These are phyloP conservation scores for Petrolisthes cinctipes DNA, from an alignment of 2,888 invertebrate genomes.

Conservation along the genomic window DNA sequence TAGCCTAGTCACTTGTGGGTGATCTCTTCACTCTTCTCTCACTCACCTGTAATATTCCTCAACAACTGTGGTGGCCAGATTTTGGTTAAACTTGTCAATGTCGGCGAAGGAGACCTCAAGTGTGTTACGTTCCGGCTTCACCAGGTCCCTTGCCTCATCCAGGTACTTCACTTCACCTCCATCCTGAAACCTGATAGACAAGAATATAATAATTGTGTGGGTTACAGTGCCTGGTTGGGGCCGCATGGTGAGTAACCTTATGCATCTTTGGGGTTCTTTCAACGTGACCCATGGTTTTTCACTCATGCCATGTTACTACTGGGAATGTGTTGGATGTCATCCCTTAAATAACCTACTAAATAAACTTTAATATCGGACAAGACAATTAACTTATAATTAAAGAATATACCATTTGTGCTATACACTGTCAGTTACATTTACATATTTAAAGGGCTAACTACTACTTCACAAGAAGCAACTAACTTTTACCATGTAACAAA, in stretches of 20 bases:
- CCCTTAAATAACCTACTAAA: too few species aligned
- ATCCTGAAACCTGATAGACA: slow-evolving; percentile 79
- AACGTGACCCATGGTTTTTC: not conserved
- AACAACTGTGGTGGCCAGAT: slow-evolving; percentile 89
- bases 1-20: too few species aligned
- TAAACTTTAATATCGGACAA: too few species aligned
- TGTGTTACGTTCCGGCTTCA: slow-evolving; percentile 90
- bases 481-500: too few species aligned
- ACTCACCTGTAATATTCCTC: slow-evolving; percentile 88
- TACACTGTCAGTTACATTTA: too few species aligned
- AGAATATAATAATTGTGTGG: not conserved
- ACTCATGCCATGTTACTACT: too few species aligned
- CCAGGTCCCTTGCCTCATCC: slow-evolving; percentile 83
- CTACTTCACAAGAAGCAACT: too few species aligned
- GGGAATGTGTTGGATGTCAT: too few species aligned
- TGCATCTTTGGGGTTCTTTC: not conserved
- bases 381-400: too few species aligned
- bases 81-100: slow-evolving; percentile 93
- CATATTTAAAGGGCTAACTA: too few species aligned
- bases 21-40: too few species aligned
- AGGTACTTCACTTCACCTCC: slow-evolving; percentile 90
- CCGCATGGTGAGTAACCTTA: not conserved
- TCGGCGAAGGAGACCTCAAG: slow-evolving; percentile 93
- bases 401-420: too few species aligned
- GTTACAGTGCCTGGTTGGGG: not conserved